phyloP scores from a whole-genome alignment of 23 tunicate species.

The Trididemnum clinides region DNA sequence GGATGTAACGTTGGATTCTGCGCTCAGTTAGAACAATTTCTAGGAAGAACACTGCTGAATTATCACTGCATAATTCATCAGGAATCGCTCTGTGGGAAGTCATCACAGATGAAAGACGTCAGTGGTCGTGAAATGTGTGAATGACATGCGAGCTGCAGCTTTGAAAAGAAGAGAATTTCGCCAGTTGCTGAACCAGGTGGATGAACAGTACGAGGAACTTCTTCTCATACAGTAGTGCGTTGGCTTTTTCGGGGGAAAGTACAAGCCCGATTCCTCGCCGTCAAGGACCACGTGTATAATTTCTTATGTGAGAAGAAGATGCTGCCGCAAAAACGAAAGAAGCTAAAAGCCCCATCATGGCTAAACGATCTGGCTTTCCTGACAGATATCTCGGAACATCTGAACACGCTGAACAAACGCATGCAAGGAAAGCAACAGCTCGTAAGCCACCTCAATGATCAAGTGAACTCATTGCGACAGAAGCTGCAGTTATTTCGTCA shows the following conservation, averaged over 20 bases:
- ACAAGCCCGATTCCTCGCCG: constrained; percentile 19
- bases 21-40: constrained; percentile 10
- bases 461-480: not conserved
- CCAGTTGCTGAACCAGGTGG: not conserved
- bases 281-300: constrained; percentile 18
- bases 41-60: constrained; percentile 6
- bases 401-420: not conserved
- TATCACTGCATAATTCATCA: constrained; percentile 16
- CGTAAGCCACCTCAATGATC: not conserved
- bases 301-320: constrained; percentile 11
- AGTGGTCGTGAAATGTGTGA: constrained; percentile 15
- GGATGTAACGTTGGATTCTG: constrained; percentile 14
- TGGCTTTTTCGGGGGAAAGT: not conserved
- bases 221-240: not conserved
- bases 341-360: not conserved
- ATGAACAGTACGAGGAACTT: constrained; percentile 1
- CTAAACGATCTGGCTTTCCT: no score
- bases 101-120: constrained; percentile 5
- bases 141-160: constrained; percentile 2
- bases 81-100: constrained; percentile 16
- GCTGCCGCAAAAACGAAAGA: no score
- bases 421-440: not conserved
- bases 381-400: not conserved
- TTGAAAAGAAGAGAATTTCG: constrained; percentile 4
- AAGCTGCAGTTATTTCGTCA: not conserved